A percentile compares a stretch with the other conserved stretches of the same genome.
Conservation (phyloP, 2,888 invertebrate genomes). For the Ypsolopha sequella region DNA sequence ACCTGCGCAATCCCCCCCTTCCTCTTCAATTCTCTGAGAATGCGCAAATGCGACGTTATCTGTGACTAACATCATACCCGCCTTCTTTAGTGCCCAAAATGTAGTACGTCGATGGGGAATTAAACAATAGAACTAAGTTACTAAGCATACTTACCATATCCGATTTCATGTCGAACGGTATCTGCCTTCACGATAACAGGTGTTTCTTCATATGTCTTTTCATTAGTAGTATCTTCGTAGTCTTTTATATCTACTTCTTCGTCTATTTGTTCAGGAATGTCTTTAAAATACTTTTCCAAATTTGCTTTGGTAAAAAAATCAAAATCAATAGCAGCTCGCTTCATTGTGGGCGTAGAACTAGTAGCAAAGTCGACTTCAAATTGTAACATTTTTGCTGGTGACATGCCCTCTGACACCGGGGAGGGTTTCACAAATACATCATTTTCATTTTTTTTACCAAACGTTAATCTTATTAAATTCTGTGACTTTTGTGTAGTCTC, state of each 20-base stretch:
- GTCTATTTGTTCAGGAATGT: conserved; percentile 14
- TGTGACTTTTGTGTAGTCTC: conserved; percentile 18
- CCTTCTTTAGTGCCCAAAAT: too few species aligned
- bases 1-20: too few species aligned
- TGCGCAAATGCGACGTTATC: too few species aligned
- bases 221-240: conserved; percentile 12
- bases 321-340: conserved; percentile 52
- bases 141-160: conserved; percentile 58
- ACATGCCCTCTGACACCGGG: conserved; percentile 48
- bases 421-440: conserved; percentile 53
- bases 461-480: conserved; percentile 36
- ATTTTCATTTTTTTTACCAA: conserved; percentile 36
- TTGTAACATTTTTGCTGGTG: conserved; percentile 59
- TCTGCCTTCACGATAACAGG: conserved; percentile 46
- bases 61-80: too few species aligned
- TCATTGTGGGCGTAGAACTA: conserved; percentile 58
- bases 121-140: too few species aligned
- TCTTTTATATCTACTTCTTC: conserved; percentile 14
- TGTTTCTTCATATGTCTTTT: conserved; percentile 31
- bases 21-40: too few species aligned
- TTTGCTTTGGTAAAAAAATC: conserved; percentile 53
- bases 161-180: conserved; percentile 58
- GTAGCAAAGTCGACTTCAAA: conserved; percentile 40
- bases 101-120: too few species aligned
- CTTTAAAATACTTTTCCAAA: conserved; percentile 40